A percentile compares a stretch with the other conserved stretches of the same genome.
Conservation (phyloP, 35 echinoderm and acorn worm species). For the Apostichopus japonicus region DNA sequence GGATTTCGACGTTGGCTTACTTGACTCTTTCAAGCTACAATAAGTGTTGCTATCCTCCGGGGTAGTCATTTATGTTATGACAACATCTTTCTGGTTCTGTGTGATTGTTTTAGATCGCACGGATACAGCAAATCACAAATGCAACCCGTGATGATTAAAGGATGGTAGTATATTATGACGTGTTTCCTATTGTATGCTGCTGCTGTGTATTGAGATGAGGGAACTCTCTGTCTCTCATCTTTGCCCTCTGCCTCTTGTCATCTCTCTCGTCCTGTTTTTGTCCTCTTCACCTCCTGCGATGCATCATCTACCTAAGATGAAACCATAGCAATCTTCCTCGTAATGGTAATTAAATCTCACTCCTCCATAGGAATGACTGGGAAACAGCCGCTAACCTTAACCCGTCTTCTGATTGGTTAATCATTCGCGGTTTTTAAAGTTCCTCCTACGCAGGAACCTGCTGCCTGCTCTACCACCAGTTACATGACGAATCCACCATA, state of each 20-base stretch:
- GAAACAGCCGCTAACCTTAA: not conserved
- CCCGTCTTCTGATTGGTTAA: constrained; percentile 17
- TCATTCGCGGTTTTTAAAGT: constrained; percentile 9
- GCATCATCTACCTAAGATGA: not conserved
- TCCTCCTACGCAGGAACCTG: constrained; percentile 26
- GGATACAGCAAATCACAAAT: too few species aligned
- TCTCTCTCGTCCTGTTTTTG: not conserved
- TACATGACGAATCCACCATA: constrained; percentile 23
- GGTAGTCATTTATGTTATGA: too few species aligned
- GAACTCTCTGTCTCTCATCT: not conserved
- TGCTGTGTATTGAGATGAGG: not conserved
- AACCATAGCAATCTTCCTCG: constrained; percentile 3
- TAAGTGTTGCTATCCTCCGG: too few species aligned
- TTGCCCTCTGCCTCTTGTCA: too few species aligned
- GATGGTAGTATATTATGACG: too few species aligned
- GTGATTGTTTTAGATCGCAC: too few species aligned
- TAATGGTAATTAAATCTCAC: constrained; percentile 15
- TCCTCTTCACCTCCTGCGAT: not conserved
- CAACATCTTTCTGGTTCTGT: too few species aligned
- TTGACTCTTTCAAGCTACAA: too few species aligned
- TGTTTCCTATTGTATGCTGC: too few species aligned
- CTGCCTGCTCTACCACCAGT: constrained; percentile 40
- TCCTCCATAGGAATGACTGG: not conserved
- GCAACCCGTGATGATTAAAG: too few species aligned
- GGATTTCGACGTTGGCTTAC: too few species aligned